A percentile compares a stretch with the other conserved stretches of the same genome.
These are phyloP conservation scores for Rotaria macrura DNA, from an alignment of 2,888 invertebrate species.

Conservation along the genomic window DNA sequence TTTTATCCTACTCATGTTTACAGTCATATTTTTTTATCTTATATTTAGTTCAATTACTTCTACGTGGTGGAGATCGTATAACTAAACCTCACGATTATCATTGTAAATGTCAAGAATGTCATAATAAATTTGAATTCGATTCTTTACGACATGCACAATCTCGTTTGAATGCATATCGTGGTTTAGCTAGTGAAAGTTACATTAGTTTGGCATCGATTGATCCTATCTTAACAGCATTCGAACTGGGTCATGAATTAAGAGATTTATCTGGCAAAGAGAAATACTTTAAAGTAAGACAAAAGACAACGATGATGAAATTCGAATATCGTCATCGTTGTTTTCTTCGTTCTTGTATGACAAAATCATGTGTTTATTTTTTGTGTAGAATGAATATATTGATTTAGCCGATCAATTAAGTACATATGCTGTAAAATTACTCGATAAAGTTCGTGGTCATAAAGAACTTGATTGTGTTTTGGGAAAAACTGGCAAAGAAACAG, in stretches of 20 bases:
- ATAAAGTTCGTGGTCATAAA: constrained; percentile 44
- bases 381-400: constrained; percentile 44
- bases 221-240: constrained; percentile 46
- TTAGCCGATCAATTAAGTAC: constrained; percentile 43
- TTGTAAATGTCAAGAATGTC: constrained; percentile 44
- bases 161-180: constrained; percentile 45
- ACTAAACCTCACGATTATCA: constrained; percentile 45
- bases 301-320: neutral
- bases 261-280: constrained; percentile 43
- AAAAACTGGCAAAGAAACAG: constrained; percentile 41
- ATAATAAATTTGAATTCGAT: constrained; percentile 43
- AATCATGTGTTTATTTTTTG: neutral
- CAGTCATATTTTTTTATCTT: neutral
- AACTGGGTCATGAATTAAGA: constrained; percentile 42
- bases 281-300: constrained; percentile 44
- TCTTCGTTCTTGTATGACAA: neutral
- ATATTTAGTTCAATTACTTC: constrained; percentile 35
- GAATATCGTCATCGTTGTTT: neutral
- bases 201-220: constrained; percentile 46
- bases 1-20: neutral
- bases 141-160: constrained; percentile 46
- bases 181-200: constrained; percentile 46
- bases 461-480: constrained; percentile 46
- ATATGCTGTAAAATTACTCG: constrained; percentile 45
- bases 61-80: constrained; percentile 43